Conservation (phyloP, 2,888 invertebrate species). For the Drosophila colorata region DNA sequence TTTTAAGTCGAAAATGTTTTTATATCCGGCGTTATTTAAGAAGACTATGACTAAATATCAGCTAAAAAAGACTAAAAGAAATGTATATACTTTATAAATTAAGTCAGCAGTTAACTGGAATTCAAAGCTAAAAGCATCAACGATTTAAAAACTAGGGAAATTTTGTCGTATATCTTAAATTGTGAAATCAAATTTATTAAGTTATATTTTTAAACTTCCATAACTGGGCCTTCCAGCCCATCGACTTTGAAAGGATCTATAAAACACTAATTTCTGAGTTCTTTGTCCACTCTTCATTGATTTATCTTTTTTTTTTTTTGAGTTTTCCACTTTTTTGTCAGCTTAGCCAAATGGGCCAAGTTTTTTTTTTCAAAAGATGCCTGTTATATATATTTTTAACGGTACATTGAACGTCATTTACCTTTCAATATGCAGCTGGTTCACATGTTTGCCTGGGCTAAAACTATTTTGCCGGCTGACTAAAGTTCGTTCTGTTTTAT, state of each 20-base stretch:
- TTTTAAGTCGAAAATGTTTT: conserved; percentile 13
- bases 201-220: conserved; percentile 19
- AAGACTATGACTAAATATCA: too few relatives aligned
- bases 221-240: conserved; percentile 67
- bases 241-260: conserved; percentile 42
- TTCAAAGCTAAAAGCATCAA: too few relatives aligned
- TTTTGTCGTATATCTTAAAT: not conserved
- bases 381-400: conserved; percentile 34
- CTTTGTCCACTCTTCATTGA: conserved; percentile 35
- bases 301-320: conserved; percentile 18
- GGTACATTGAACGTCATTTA: conserved; percentile 55
- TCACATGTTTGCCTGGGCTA: conserved; percentile 40
- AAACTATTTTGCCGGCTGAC: conserved; percentile 40
- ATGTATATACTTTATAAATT: too few relatives aligned
- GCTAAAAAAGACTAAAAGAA: too few relatives aligned
- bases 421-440: conserved; percentile 51
- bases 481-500: conserved; percentile 27
- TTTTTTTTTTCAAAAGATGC: conserved; percentile 34
- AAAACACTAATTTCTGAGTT: conserved; percentile 61
- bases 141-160: not conserved
- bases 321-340: conserved; percentile 41
- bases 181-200: not conserved
- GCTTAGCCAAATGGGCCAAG: conserved; percentile 40
- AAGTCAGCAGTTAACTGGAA: too few relatives aligned
- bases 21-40: too few relatives aligned